Conservation (phyloP, 2,113 vertebrate genomes). For the Chroicocephalus ridibundus region DNA sequence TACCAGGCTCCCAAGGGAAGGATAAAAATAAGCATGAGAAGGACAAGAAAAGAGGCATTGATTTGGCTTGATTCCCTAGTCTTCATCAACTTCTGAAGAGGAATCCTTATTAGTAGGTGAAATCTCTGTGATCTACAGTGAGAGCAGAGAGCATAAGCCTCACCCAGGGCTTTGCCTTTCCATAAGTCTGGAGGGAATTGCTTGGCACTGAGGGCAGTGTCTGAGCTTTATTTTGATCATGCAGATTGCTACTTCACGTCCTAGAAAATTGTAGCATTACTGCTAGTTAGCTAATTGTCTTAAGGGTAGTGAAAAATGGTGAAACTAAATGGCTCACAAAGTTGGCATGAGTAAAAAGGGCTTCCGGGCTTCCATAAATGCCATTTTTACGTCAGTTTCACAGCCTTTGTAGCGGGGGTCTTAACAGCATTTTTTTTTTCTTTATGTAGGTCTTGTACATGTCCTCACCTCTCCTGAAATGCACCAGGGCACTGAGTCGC, state of each 20-base stretch:
- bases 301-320: neutral
- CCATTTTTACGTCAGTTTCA: neutral
- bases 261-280: neutral
- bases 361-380: neutral
- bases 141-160: neutral
- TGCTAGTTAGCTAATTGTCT: neutral
- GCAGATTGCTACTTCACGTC: neutral
- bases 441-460: neutral
- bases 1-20: neutral
- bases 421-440: neutral
- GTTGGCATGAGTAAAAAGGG: neutral
- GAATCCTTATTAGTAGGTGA: neutral
- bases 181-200: accelerated
- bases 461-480: neutral
- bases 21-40: neutral
- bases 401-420: neutral
- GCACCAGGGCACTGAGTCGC: neutral
- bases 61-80: neutral
- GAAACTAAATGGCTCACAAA: neutral
- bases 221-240: neutral
- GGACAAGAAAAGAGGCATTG: neutral
- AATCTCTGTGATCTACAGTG: neutral
- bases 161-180: neutral
- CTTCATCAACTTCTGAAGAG: neutral
- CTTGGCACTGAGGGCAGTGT: neutral